Evolutionary conservation across 2,888 invertebrate genomes (phyloP).

Genomic region (Nowickia ferox): DNA sequence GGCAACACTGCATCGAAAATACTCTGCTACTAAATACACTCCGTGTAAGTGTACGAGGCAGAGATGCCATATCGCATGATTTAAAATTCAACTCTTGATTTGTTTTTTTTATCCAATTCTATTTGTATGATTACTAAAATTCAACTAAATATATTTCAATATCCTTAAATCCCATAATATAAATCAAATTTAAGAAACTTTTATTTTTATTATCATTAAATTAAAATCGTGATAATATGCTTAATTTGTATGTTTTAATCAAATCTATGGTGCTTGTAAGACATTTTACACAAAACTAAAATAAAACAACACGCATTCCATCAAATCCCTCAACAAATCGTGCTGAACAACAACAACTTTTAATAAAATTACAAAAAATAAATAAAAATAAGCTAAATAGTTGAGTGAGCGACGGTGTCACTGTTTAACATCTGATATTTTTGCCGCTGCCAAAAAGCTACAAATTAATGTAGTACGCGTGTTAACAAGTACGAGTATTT

Average conservation of each 20-base stretch:
- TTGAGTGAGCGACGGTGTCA: neutral
- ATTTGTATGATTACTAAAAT: too few species aligned
- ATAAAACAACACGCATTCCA: slow-evolving; percentile 10
- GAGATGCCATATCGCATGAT: too few species aligned
- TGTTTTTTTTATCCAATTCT: too few species aligned
- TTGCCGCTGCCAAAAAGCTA: slow-evolving; percentile 26
- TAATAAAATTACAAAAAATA: neutral
- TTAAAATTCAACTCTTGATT: too few species aligned
- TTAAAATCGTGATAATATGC: slow-evolving; percentile 5
- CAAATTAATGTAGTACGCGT: slow-evolving; percentile 53
- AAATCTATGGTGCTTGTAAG: neutral
- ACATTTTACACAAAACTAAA: neutral
- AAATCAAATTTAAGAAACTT: neutral
- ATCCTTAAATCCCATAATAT: neutral
- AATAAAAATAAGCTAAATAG: neutral
- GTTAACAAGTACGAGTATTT: slow-evolving; percentile 48
- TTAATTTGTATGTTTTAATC: neutral
- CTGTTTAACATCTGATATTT: slow-evolving; percentile 35
- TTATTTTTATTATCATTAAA: neutral
- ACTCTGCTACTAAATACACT: too few species aligned
- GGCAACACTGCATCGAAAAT: too few species aligned
- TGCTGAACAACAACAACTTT: slow-evolving; percentile 20
- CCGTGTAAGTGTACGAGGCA: too few species aligned
- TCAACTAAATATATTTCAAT: too few species aligned
- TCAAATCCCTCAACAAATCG: slow-evolving; percentile 21